Evolutionary conservation across 2,113 vertebrate genomes (phyloP).

Genomic region (Tetrao urogallus): DNA sequence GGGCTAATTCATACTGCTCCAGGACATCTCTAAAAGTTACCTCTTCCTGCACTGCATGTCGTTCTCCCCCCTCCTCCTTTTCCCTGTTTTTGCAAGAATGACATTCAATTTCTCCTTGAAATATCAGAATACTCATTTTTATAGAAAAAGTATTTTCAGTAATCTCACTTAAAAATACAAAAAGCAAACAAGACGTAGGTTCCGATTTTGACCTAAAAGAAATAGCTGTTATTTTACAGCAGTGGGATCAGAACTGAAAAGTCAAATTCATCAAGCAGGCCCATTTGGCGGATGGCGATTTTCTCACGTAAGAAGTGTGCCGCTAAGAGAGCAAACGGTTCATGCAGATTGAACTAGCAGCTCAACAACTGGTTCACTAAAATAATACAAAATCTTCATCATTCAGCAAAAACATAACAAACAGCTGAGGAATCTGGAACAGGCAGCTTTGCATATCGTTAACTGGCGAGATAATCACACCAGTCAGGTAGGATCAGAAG

Average conservation of each 20-base stretch:
- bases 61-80: not conserved
- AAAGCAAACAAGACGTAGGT: not conserved
- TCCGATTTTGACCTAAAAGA: not conserved
- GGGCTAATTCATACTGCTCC: not conserved
- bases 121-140: not conserved
- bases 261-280: not conserved
- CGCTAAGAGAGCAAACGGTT: not conserved
- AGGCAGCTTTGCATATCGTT: slow-evolving; percentile 15
- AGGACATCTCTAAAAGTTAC: not conserved
- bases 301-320: not conserved
- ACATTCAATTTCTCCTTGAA: not conserved
- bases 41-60: not conserved
- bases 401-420: not conserved
- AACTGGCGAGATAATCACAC: not conserved
- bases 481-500: slow-evolving; percentile 7
- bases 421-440: not conserved
- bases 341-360: slow-evolving; percentile 3
- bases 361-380: slow-evolving; percentile 2
- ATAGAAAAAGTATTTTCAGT: not conserved
- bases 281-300: not conserved
- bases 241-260: slow-evolving; percentile 31
- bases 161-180: slow-evolving; percentile 16
- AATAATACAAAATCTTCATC: slow-evolving; percentile 3
- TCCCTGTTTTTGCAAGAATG: not conserved
- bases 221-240: not conserved